phyloP scores from a whole-genome alignment of 2,888 invertebrate species.

The Perdita meconis region DNA sequence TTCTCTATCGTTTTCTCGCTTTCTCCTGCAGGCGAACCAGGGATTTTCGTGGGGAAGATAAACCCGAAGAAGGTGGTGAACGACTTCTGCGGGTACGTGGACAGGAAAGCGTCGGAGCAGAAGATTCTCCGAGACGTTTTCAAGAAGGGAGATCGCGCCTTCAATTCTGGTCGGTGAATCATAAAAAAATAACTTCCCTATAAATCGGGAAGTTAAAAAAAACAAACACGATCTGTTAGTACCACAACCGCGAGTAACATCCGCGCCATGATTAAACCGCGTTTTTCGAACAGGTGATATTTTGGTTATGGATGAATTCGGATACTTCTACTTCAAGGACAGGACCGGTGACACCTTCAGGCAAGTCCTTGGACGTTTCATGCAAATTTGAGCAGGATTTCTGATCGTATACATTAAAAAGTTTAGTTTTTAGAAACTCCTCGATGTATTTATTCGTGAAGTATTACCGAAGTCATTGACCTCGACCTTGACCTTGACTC shows the following conservation, averaged over 20 bases:
- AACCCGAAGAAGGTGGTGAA: slow-evolving; percentile 86
- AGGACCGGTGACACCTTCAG: slow-evolving; percentile 93
- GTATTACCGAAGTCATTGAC: too few relatives aligned
- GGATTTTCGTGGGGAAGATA: slow-evolving; percentile 92
- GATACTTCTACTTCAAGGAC: slow-evolving; percentile 97
- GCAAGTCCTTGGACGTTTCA: slow-evolving; percentile 71
- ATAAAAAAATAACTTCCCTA: too few relatives aligned
- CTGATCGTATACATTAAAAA: too few relatives aligned
- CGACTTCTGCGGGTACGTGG: slow-evolving; percentile 90
- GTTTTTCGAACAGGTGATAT: slow-evolving; percentile 89
- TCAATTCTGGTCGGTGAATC: slow-evolving; percentile 88
- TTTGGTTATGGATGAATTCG: slow-evolving; percentile 94
- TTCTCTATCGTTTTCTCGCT: too few relatives aligned
- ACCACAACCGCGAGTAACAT: not conserved
- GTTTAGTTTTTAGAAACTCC: too few relatives aligned
- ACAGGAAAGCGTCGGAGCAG: slow-evolving; percentile 91
- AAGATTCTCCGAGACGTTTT: slow-evolving; percentile 94
- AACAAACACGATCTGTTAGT: slow-evolving; percentile 7
- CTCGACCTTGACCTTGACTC: not conserved
- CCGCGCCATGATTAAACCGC: slow-evolving; percentile 9
- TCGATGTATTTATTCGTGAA: too few relatives aligned
- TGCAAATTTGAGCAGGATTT: not conserved
- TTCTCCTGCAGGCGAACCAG: slow-evolving; percentile 89
- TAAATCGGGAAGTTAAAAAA: too few relatives aligned
- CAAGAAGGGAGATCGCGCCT: slow-evolving; percentile 93